Conservation (phyloP, 1,140 invertebrate genomes). For the Zelostemma sp. region DNA sequence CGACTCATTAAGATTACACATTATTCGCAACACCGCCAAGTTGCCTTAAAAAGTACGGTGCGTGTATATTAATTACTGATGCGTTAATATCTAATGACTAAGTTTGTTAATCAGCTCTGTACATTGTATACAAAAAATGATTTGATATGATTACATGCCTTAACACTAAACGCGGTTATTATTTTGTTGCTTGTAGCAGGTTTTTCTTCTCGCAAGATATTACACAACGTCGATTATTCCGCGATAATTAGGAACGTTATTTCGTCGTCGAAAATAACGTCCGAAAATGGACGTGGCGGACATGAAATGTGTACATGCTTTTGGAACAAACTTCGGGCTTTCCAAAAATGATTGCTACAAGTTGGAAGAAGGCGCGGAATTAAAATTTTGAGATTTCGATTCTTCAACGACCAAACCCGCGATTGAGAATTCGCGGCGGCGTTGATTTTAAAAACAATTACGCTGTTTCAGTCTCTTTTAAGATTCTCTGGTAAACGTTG, state of each 20-base stretch:
- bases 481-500: conserved; percentile 40
- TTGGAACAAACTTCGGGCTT: neutral
- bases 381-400: neutral
- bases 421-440: conserved; percentile 27
- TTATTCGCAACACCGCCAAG: conserved; percentile 39
- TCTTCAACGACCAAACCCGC: neutral
- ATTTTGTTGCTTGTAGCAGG: conserved; percentile 20
- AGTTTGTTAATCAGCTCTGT: conserved; percentile 60
- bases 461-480: conserved; percentile 41
- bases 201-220: conserved; percentile 54
- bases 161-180: conserved; percentile 30
- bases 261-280: conserved; percentile 58
- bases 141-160: conserved; percentile 66
- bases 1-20: conserved; percentile 11
- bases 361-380: no score
- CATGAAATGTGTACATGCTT: conserved; percentile 4
- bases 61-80: conserved; percentile 37
- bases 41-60: conserved; percentile 35
- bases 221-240: conserved; percentile 51
- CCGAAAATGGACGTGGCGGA: conserved; percentile 50
- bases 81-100: conserved; percentile 64
- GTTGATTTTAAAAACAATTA: conserved; percentile 31
- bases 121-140: conserved; percentile 64
- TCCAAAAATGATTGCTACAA: no score
- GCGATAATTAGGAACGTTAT: conserved; percentile 65